A percentile compares a stretch with the other conserved stretches of the same genome.
Conservation (phyloP, 2,797 vertebrate genomes). For the Tenualosa thibaudeaui region DNA sequence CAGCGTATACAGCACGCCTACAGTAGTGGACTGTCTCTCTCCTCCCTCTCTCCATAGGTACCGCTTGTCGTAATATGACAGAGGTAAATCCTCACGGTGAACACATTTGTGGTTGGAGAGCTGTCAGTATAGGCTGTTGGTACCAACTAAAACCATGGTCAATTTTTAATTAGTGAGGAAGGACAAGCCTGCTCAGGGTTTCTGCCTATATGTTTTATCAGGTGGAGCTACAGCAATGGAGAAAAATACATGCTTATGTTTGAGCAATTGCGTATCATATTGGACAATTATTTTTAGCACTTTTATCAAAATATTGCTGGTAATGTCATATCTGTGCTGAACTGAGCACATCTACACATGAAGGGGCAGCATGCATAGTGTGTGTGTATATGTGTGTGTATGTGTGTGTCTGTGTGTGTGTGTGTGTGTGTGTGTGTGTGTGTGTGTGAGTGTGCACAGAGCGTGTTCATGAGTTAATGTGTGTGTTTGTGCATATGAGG, state of each 20-base stretch:
- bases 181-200: not conserved
- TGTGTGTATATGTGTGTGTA: not conserved
- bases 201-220: not conserved
- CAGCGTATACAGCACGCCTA: not conserved
- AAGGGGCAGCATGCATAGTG: not conserved
- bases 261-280: not conserved
- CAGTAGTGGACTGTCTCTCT: too few relatives aligned
- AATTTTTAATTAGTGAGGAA: slow-evolving; percentile 2
- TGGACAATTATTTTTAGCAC: not conserved
- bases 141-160: not conserved
- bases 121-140: not conserved
- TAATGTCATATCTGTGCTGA: too few relatives aligned
- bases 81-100: not conserved
- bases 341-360: too few relatives aligned
- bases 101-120: not conserved
- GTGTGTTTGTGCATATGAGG: too few relatives aligned
- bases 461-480: too few relatives aligned
- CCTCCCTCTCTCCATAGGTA: too few relatives aligned
- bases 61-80: not conserved
- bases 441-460: not conserved
- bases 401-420: not conserved
- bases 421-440: not conserved
- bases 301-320: too few relatives aligned
- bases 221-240: not conserved
- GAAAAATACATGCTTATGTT: not conserved